Base-by-base conservation (phyloP, 2,888 invertebrate species). In the Biston stratarius region DNA sequence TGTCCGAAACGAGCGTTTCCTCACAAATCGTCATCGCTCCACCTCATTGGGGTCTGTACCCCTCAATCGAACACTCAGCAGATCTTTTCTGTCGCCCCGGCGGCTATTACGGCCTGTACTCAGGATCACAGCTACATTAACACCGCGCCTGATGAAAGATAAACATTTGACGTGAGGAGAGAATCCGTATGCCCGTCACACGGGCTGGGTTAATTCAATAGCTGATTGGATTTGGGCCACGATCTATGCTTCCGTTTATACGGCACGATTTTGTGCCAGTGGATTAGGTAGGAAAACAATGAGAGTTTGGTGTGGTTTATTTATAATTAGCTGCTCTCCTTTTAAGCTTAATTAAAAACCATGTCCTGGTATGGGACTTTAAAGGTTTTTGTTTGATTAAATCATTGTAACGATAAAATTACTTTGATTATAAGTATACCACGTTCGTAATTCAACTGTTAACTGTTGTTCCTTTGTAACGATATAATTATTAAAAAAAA, bases 171-270 rank as follows among this genome's bases (percentile, higher is more conserved):
- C 90, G 90, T 88, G 88, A 91, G 88, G 89, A 89, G 85, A 84
- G 88, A 90, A 91, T 94, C 90, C 90, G 92, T 93, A 94, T 94
- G 93, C 93, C 83, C 90, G 91, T 93, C 93, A 92, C 92, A 92
- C 89, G 85, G 90, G 85, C 88, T 83, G 89, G 88, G 92, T 91
- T 93, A 93, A 93, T 94, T 93, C 92, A 92, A 93, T 92, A 91
- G 92, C 91, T 93, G 93, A 94, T 93, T 93, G 93, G 93, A 93
- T 93, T 94, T 92, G 91, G 91, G 91, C 85, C 87, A 86, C 86
- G 90, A 89, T 90, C 89, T 87, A 82, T 78, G 79, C 77, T 79
- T 74, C 77, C 75, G 77, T 89, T 91, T 89, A 90, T 78, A 86
- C 68, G 74, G 73, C 71, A 81, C 88, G 90, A 83, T 78, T 24